phyloP scores from a whole-genome alignment of 2,797 vertebrate species.

The Micrastur ruficollis region DNA sequence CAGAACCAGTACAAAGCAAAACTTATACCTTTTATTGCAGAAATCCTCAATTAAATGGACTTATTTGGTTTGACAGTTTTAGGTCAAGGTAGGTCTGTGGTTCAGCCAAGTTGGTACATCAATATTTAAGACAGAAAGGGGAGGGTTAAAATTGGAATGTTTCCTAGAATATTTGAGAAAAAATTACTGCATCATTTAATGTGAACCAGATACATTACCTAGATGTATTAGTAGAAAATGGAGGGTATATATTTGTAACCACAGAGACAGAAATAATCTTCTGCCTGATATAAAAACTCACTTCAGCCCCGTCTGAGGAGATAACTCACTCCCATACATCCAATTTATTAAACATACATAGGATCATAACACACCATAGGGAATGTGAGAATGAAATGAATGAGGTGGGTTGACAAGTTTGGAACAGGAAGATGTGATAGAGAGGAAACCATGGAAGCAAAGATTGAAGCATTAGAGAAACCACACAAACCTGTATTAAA shows the following conservation, averaged over 20 bases:
- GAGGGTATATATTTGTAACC: conserved; percentile 26
- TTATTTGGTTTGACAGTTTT: not conserved
- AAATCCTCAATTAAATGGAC: not conserved
- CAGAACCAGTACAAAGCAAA: not conserved
- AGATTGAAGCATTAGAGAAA: not conserved
- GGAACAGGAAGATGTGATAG: not conserved
- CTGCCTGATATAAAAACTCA: not conserved
- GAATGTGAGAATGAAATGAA: not conserved
- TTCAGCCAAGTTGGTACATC: conserved; percentile 23
- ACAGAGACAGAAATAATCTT: conserved; percentile 8
- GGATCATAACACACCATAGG: not conserved
- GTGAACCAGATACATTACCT: conserved; percentile 23
- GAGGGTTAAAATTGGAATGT: conserved; percentile 29
- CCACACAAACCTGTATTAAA: not conserved
- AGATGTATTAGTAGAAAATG: conserved; percentile 44
- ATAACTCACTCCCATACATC: not conserved
- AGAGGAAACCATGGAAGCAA: not conserved
- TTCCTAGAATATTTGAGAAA: conserved; percentile 59
- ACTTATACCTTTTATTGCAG: not conserved
- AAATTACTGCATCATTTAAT: conserved; percentile 38
- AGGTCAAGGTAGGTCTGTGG: not conserved
- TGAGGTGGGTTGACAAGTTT: not conserved
- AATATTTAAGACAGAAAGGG: conserved; percentile 55
- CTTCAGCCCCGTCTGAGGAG: not conserved
- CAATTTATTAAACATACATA: not conserved